phyloP scores from a whole-genome alignment of 2,888 invertebrate species.

The Thera britannica region DNA sequence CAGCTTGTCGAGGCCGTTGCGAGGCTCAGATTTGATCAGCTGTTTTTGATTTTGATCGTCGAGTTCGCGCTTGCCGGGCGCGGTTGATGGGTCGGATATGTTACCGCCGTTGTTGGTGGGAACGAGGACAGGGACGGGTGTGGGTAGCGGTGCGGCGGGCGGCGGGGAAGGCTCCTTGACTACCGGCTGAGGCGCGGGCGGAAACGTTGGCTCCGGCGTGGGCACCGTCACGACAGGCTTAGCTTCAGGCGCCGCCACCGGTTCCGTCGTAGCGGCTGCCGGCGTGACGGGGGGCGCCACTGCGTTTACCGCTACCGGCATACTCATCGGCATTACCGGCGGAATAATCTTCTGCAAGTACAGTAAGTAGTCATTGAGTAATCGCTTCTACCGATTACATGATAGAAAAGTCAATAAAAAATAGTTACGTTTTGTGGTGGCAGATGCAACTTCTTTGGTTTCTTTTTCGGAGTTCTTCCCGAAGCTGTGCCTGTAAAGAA shows the following conservation, averaged over 20 bases:
- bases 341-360: constrained; percentile 56
- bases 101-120: constrained; percentile 38
- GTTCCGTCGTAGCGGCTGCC: constrained; percentile 48
- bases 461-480: constrained; percentile 76
- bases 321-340: constrained; percentile 42
- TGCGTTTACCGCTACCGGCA: constrained; percentile 39
- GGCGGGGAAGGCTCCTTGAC: constrained; percentile 50
- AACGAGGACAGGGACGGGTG: constrained; percentile 26
- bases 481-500: constrained; percentile 68
- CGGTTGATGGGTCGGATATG: constrained; percentile 55
- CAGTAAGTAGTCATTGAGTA: constrained; percentile 4
- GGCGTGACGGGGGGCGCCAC: constrained; percentile 36
- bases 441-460: constrained; percentile 73
- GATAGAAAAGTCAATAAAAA: constrained; percentile 14
- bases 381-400: background rate
- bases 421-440: constrained; percentile 76
- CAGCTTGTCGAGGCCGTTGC: constrained; percentile 75
- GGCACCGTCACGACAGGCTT: constrained; percentile 32
- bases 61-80: constrained; percentile 50
- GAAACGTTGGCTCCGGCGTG: constrained; percentile 45
- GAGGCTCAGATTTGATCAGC: constrained; percentile 62
- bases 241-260: constrained; percentile 52
- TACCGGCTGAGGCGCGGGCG: constrained; percentile 41
- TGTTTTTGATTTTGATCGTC: constrained; percentile 63
- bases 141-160: constrained; percentile 53